Base-by-base conservation (phyloP, 2,113 vertebrate genomes). In the Pseudorectes ferrugineus region DNA sequence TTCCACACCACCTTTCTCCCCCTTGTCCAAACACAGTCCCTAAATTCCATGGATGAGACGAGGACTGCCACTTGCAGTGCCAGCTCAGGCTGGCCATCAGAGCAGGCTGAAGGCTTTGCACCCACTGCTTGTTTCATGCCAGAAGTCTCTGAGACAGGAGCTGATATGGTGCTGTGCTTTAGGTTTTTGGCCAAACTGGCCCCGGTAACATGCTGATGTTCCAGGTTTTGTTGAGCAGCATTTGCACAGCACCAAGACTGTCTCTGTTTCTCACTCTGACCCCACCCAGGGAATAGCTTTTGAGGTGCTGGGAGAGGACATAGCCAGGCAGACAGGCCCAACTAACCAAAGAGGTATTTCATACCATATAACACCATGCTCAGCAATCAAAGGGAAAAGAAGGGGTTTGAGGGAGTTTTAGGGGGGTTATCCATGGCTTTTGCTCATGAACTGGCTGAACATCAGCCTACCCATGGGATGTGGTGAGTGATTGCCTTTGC, bases 381-480 rank as follows among this genome's bases (percentile, higher is more conserved):
- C 8, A 54, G 55, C 52, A 90, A 59, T 54, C 21, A 74, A 63
- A 88, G 23, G 46, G 43, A 33, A 72, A 59, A 88, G 20, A 63
- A 18, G 2, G 28, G 8, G 0, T 3, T 24, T 80, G 35, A 78
- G 35, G 86, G 35, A 57, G 5, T 49, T 85, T 88, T 65, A 31
- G 23, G 5, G 33, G 16, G 1, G 1, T 33, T 75, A 48, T 11
- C 22, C n/a, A 35, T 23, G 7, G 25, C 5, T 95, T 79, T 91
- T 45, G 5, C 33, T 82, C 31, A 54, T 71, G 11, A 59, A 17
- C 29, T 46, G 58, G 29, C 33, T 52, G 46, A n/a, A 43, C 38
- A 75, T 79, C 2, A 3, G 26, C 35, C 11, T 51, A 2, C 16
- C 29, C 5, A 7, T 0, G 1, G 9, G 17, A 62, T 26, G 18